A percentile compares a stretch with the other conserved stretches of the same genome.
phyloP scores from a whole-genome alignment of 2,113 vertebrate species.

The Lichenostomus cassidix region DNA sequence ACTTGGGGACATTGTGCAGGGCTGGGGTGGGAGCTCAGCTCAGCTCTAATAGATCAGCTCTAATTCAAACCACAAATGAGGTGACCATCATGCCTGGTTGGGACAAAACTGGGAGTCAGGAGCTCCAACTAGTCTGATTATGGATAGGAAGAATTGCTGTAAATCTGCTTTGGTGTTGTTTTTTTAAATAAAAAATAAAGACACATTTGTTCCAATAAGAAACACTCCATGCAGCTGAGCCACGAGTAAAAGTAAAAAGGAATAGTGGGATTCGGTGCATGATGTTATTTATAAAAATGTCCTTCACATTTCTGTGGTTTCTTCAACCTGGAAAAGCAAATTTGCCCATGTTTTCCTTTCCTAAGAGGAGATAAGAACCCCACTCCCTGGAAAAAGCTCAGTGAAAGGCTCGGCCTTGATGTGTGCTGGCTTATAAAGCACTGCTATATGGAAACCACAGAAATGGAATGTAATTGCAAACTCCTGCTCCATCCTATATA shows the following conservation, averaged over 20 bases:
- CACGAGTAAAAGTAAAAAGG: neutral
- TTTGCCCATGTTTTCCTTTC: constrained; percentile 60
- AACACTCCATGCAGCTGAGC: constrained; percentile 20
- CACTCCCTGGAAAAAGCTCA: constrained; percentile 44
- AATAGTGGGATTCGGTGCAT: neutral
- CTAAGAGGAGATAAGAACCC: constrained; percentile 66
- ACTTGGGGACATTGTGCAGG: neutral
- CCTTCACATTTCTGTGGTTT: constrained; percentile 66
- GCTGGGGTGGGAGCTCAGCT: neutral
- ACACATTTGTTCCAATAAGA: constrained; percentile 14
- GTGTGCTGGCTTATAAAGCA: constrained; percentile 14
- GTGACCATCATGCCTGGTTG: neutral
- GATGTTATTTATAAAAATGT: constrained; percentile 54
- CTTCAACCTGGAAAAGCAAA: constrained; percentile 65
- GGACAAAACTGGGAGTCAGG: neutral
- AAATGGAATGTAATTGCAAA: constrained; percentile 49
- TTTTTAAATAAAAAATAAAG: constrained; percentile 26
- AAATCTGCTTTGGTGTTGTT: neutral
- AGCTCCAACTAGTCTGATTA: neutral
- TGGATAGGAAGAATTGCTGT: constrained; percentile 35
- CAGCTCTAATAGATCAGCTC: neutral
- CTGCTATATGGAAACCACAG: constrained; percentile 22
- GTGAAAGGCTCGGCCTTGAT: constrained; percentile 29
- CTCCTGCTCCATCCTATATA: constrained; percentile 31
- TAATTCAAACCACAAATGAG: neutral